Conservation (phyloP, 2,797 vertebrate species). For the Pangasius sanitwongsei region DNA sequence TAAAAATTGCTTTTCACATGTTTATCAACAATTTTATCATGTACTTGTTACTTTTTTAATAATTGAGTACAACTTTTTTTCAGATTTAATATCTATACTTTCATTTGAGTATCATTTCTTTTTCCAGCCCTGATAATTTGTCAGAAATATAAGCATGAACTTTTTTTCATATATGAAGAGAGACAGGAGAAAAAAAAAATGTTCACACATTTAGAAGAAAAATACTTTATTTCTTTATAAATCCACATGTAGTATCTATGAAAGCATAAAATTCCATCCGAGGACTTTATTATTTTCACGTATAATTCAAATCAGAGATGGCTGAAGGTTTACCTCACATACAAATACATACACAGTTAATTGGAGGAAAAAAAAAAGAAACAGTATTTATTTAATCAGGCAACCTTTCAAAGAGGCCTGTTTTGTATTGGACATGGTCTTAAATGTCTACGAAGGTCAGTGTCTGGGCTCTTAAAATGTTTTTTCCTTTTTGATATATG, state of each 20-base stretch:
- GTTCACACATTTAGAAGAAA: conserved; percentile 58
- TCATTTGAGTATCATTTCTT: background rate
- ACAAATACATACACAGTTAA: conserved; percentile 63
- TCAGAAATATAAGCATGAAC: background rate
- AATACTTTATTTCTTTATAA: conserved; percentile 69
- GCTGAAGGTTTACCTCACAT: conserved; percentile 62
- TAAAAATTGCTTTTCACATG: background rate
- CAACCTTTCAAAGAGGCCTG: conserved; percentile 36
- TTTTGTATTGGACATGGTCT: conserved; percentile 28
- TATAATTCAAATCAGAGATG: conserved; percentile 60
- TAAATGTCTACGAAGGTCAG: conserved; percentile 37
- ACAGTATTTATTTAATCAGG: conserved; percentile 47
- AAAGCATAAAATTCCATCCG: conserved; percentile 65
- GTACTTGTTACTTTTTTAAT: background rate
- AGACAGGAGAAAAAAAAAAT: conserved; percentile 19
- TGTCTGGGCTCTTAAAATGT: conserved; percentile 18
- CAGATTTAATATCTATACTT: background rate
- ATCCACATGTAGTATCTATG: conserved; percentile 65
- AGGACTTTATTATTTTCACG: conserved; percentile 55
- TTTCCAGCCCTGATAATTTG: background rate
- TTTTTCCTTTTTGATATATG: conserved; percentile 29
- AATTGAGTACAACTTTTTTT: background rate
- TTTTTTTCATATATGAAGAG: background rate
- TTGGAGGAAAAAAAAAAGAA: conserved; percentile 38
- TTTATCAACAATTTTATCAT: too few species aligned